Evolutionary conservation across 2,113 vertebrate genomes (phyloP).

Genomic region (Myocastor coypus): DNA sequence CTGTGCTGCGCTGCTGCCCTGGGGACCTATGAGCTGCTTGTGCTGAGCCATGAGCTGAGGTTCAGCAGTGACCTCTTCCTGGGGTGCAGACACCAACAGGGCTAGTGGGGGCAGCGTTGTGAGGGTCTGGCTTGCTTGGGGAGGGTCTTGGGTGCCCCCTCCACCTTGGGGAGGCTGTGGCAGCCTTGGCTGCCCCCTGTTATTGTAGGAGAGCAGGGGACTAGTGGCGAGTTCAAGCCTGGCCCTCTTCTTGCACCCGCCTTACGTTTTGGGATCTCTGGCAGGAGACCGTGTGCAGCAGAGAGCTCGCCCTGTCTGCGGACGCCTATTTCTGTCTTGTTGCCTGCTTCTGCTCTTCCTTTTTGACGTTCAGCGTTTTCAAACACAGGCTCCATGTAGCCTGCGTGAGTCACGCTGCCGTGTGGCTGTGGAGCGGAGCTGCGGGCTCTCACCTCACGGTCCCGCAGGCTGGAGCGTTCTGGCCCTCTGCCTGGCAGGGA

Average conservation of each 20-base stretch:
- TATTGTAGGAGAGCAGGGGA: neutral
- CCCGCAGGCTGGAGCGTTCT: neutral
- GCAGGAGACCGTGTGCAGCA: conserved; percentile 46
- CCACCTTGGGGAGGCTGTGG: neutral
- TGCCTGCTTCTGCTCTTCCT: conserved; percentile 65
- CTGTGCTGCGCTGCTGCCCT: rapidly evolving
- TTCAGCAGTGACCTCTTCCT: rapidly evolving
- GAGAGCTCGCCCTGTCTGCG: conserved; percentile 17
- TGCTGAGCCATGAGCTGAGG: rapidly evolving
- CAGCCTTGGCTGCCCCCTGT: rapidly evolving
- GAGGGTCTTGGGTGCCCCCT: neutral
- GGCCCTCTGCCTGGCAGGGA: neutral
- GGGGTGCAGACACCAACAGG: rapidly evolving
- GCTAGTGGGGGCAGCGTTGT: rapidly evolving
- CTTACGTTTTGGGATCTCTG: neutral
- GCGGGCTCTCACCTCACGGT: neutral
- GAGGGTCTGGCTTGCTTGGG: neutral
- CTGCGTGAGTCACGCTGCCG: conserved; percentile 50
- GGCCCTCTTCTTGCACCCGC: neutral
- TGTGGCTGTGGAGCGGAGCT: conserved; percentile 10
- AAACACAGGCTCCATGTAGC: conserved; percentile 46
- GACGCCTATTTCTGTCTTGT: conserved; percentile 63
- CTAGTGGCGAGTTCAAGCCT: rapidly evolving
- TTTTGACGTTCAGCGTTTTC: conserved; percentile 75
- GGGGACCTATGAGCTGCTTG: neutral